Conservation (phyloP, 1,140 invertebrate species). For the Platorchestia sp. region DNA sequence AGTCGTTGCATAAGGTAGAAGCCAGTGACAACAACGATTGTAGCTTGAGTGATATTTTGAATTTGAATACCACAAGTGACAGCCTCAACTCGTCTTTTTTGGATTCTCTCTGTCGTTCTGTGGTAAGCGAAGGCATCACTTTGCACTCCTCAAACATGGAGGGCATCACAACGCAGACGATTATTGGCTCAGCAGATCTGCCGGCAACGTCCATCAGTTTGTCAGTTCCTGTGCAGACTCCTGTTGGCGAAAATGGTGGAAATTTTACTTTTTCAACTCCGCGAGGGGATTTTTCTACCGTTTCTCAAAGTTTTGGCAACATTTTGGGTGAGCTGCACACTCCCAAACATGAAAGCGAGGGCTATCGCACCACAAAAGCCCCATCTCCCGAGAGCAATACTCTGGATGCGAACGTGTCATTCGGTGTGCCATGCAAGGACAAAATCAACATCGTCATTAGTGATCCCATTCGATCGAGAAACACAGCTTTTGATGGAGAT, state of each 20-base stretch:
- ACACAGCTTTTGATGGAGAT: background rate
- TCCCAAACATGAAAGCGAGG: background rate
- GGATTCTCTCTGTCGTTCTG: slow-evolving; percentile 27
- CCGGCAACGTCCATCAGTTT: background rate
- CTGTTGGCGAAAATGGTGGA: background rate
- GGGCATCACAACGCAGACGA: background rate
- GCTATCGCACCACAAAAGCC: background rate
- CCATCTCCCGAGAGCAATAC: slow-evolving; percentile 32
- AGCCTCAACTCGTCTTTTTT: slow-evolving; percentile 42
- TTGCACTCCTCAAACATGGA: slow-evolving; percentile 24
- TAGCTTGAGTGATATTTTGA: slow-evolving; percentile 24
- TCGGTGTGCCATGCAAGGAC: slow-evolving; percentile 14
- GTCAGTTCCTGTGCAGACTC: background rate
- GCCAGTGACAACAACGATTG: slow-evolving; percentile 7
- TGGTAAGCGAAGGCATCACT: slow-evolving; percentile 8
- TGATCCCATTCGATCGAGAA: background rate
- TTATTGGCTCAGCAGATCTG: background rate
- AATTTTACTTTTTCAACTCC: background rate
- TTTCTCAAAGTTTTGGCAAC: background rate
- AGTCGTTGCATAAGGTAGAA: background rate
- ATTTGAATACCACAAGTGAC: slow-evolving; percentile 11
- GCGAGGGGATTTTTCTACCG: background rate
- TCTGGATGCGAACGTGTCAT: slow-evolving; percentile 31
- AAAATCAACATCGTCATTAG: slow-evolving; percentile 44
- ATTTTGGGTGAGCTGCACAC: background rate